These are phyloP conservation scores for Lamproptera curius DNA, from an alignment of 2,888 invertebrate species.

Conservation along the genomic window DNA sequence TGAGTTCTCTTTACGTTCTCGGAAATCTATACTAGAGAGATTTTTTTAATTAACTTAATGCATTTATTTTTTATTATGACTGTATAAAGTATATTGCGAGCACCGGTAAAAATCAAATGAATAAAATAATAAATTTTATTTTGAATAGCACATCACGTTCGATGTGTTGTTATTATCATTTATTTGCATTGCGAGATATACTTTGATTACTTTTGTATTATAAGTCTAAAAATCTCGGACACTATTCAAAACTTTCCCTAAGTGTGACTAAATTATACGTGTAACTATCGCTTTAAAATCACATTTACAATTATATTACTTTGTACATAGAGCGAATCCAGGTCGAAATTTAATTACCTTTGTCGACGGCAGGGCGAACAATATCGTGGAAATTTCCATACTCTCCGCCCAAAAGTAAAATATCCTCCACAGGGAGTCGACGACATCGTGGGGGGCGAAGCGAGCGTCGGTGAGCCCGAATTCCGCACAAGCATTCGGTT, in stretches of 20 bases:
- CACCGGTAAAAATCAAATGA: too few relatives aligned
- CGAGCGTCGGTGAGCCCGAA: constrained; percentile 52
- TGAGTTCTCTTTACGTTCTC: neutral
- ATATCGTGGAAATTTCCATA: constrained; percentile 49
- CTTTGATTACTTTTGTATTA: too few relatives aligned
- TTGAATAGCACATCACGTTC: too few relatives aligned
- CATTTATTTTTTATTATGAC: too few relatives aligned
- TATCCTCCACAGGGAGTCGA: constrained; percentile 60
- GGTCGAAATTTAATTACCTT: constrained; percentile 38
- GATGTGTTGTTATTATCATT: too few relatives aligned
- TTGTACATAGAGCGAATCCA: neutral
- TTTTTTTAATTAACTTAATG: too few relatives aligned
- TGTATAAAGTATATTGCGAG: too few relatives aligned
- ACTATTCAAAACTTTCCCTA: neutral
- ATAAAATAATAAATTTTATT: too few relatives aligned
- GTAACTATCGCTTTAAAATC: neutral
- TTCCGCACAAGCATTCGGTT: constrained; percentile 54
- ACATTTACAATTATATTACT: neutral
- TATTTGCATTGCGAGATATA: too few relatives aligned
- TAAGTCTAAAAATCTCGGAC: too few relatives aligned
- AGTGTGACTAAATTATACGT: neutral
- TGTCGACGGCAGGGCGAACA: constrained; percentile 48
- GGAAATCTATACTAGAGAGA: neutral
- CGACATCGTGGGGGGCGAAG: constrained; percentile 48
- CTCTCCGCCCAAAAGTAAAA: constrained; percentile 59